Evolutionary conservation across 2,113 vertebrate species (phyloP), one percentile per base, ranked within the genome.

Genomic region (Pollimyrus isidori): DNA sequence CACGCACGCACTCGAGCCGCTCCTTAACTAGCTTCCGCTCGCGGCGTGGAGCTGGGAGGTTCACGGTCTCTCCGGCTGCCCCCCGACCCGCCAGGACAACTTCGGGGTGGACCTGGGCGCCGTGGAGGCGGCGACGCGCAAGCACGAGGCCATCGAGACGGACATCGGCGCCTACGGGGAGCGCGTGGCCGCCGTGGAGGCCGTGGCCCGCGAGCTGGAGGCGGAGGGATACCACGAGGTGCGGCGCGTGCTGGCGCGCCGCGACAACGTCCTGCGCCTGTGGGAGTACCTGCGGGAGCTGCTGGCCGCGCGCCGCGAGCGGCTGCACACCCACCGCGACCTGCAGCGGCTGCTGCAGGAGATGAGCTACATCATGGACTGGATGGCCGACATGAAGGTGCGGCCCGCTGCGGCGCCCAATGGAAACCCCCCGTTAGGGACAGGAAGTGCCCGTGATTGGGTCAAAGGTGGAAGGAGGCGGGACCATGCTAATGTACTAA

Each of bases 311-410:
- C 95, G 98, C 0, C 94, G 98, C 0, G 96, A 97, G 91, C 94
- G 98, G 52, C 95, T 99, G 0, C 93, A 95, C 6, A 92, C 97
- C 69, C 97, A 96, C 92, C 93, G 97, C 17, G 97, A 98, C 91
- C 94, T 99, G 11, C 98, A 99, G 94, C 96, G 97, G 89, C 96
- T 98, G 91, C 95, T 99, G 85, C 95, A 97, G 91, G 98, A 99
- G 91, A 96, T 99, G 95, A 94, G 95, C 49, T 97, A 98, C 95
- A 97, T 98, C 91, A 97, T 97, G 97, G 98, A 97, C 93, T 99
- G 98, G 98, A 97, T 97, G 96, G 97, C 95, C 73, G 98, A 99
- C 88, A 98, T 98, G 97, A 98, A 98, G 97, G 98, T 98, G 35
- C 50, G 1, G 48, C 84, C 45, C 48, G 3, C 42, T 11, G 10